Base-by-base conservation (phyloP, 2,797 vertebrate genomes). In the Novumbra hubbsi region DNA sequence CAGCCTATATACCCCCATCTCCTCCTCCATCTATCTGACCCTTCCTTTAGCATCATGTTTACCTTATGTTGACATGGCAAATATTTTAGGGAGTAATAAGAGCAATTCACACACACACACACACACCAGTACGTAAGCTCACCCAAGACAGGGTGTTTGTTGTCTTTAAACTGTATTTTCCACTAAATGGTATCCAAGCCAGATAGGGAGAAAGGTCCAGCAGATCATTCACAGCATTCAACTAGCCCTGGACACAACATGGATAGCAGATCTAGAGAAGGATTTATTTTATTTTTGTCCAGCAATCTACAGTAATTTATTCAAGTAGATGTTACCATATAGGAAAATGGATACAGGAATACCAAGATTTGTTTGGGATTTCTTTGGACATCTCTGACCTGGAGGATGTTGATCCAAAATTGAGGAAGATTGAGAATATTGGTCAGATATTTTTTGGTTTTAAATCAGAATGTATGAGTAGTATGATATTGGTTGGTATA, bases 41-140 rank as follows among this genome's bases (percentile, higher is more conserved):
- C 41, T 45, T 11, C 41, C 14, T 1, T 11, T 12, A 45, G 41
- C 41, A 45, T 6, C 41, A 11, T 45, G 41, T 45, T 45, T 45
- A 45, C 41, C 41, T 12, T 12, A 45, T 45, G 41, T 45, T 45
- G 41, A 79, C 75, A 81, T 79, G 67, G 75, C 69, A 79, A 79
- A 81, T 81, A 83, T 79, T 83, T 78, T 71, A 85, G 63, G 71
- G 66, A 52, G 68, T 73, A 81, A 82, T 73, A 80, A 72, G 62
- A 74, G 28, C 8, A 8, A 70, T 70, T 50, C 66, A 48, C 15
- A 24, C 41, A 24, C 38, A 68, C 66, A 57, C 7, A 57, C 52
- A 57, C 52, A 57, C 55, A 57, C n/a, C 41, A 45, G 12, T 45
- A 3, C 27, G 6, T 66, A 17, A 66, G 64, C 64, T 30, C 30